A percentile compares a stretch with the other conserved stretches of the same genome.
These are phyloP conservation scores for Solenopsis invicta DNA, from an alignment of 1,140 invertebrate species.

Conservation along the genomic window DNA sequence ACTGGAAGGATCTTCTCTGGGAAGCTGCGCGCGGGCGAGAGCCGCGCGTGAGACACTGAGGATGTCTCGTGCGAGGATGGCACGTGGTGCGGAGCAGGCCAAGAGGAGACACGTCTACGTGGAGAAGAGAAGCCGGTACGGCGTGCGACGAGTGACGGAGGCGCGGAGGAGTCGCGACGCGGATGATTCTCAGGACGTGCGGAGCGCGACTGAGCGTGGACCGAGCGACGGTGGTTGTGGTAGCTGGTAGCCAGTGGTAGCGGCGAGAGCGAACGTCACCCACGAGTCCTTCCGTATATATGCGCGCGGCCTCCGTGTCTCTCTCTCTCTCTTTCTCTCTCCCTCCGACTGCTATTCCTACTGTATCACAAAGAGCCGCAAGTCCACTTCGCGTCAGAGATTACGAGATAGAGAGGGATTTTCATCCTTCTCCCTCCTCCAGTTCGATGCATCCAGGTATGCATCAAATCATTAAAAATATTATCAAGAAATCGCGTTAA, in stretches of 20 bases:
- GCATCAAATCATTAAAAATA: background rate
- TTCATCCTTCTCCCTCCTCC: background rate
- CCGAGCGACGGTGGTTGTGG: constrained; percentile 66
- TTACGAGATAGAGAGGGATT: background rate
- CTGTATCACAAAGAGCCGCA: constrained; percentile 31
- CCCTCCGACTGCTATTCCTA: constrained; percentile 30
- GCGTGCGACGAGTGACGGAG: background rate
- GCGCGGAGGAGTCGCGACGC: background rate
- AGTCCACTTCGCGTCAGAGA: background rate
- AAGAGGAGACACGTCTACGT: background rate
- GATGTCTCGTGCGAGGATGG: constrained; percentile 49
- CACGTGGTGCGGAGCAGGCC: background rate
- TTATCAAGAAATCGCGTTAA: background rate
- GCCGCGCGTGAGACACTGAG: background rate
- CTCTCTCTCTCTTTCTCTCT: constrained; percentile 43
- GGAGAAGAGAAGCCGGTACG: constrained; percentile 7
- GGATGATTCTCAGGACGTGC: constrained; percentile 1
- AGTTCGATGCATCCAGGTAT: background rate
- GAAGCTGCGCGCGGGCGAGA: background rate
- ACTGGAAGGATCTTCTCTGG: background rate
- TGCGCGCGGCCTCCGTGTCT: background rate
- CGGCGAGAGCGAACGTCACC: constrained; percentile 67
- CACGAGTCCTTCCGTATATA: constrained; percentile 50
- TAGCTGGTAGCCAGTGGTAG: constrained; percentile 49
- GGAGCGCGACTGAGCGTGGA: constrained; percentile 69